phyloP scores from a whole-genome alignment of 2,113 vertebrate genomes.

The Apodemus speciosus region DNA sequence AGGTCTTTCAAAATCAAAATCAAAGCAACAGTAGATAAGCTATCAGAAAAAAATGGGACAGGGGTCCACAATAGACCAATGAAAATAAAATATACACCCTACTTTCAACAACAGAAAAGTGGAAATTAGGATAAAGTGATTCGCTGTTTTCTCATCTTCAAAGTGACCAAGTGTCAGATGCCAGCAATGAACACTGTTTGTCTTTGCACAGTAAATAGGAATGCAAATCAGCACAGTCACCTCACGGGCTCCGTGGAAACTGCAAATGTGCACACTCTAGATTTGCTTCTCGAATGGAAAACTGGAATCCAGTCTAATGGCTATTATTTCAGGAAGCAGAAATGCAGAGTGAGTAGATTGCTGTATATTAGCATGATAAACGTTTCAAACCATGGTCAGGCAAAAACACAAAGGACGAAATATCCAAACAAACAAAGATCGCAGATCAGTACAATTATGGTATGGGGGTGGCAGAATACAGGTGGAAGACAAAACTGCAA shows the following conservation, averaged over 20 bases:
- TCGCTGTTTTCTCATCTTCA: not conserved
- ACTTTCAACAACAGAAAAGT: not conserved
- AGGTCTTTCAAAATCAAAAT: not conserved
- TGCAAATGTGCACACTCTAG: not conserved
- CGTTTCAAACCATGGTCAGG: constrained; percentile 1
- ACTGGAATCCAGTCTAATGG: not conserved
- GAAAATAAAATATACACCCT: not conserved
- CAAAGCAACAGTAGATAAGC: not conserved
- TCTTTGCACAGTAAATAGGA: not conserved
- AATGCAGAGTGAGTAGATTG: not conserved
- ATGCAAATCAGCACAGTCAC: not conserved
- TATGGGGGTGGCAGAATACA: constrained; percentile 5
- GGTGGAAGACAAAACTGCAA: not conserved
- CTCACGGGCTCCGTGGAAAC: not conserved
- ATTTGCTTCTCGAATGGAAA: constrained; percentile 11
- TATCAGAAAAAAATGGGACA: not conserved
- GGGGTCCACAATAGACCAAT: not conserved
- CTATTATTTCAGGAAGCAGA: not conserved
- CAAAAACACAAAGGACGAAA: constrained; percentile 24
- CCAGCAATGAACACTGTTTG: not conserved
- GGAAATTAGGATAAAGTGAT: constrained; percentile 1
- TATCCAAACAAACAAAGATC: not conserved
- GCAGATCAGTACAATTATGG: not conserved
- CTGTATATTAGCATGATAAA: not conserved
- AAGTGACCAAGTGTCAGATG: not conserved